Evolutionary conservation across 1,140 invertebrate species (phyloP), one percentile per base, ranked within the genome.

Genomic region (Polypedilum vanderplanki): DNA sequence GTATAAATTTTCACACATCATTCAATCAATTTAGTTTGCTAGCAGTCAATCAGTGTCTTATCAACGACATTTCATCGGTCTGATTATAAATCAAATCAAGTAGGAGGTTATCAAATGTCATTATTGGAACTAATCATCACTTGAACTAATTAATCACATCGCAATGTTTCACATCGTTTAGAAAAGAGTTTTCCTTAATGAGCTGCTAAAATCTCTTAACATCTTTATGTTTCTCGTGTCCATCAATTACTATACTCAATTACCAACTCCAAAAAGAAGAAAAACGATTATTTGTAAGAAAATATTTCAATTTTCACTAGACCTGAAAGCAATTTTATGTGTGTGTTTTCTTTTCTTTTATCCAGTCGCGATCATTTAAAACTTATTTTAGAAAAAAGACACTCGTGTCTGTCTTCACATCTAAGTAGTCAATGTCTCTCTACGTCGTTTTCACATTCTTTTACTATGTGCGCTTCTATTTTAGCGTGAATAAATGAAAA

Each of bases 361-460:
- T 57, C 46, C 46, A 57, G 46, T 57, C 46, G 46, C n/a, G 46
- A 57, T 57, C 12, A 57, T 4, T 57, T 57, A n/a, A 57, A 57
- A 57, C 12, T 57, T 57, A 33, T 33, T 57, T 57, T 57, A 57
- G 46, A 57, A 5, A 33, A 33, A 22, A 18, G 18, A 70, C 65
- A 70, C 65, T 20, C 65, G 20, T 70, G 65, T 70, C 20, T 70
- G 20, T 70, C 65, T 20, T 70, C 65, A 70, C 65, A 18, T 70
- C 17, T 1, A 33, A 33, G 5, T 33, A 33, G 24, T 33, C 24
- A 33, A 33, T 33, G 24, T 33, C 24, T 33, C 24, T 33, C 24
- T 33, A 33, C 24, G 24, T 33, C 24, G 24, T 33, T 33, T n/a
- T n/a, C n/a, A n/a, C n/a, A n/a, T n/a, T n/a, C n/a, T n/a, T n/a